Base-by-base conservation (phyloP, 2,113 vertebrate species). In the Rhinichthys klamathensis region DNA sequence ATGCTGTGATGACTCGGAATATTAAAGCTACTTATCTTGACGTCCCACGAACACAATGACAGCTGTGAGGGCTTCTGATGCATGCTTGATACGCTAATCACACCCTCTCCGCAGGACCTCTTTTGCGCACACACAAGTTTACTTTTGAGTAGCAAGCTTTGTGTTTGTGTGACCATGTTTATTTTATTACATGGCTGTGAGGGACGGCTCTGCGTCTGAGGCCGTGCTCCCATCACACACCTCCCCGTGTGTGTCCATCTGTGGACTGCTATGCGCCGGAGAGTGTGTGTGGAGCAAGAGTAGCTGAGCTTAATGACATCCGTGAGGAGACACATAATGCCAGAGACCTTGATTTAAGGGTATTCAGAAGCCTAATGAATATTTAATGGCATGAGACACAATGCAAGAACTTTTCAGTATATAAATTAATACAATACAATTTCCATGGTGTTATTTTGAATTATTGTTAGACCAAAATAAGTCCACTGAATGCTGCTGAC, bases 1-100 rank as follows among this genome's bases (percentile, higher is more conserved):
- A 87, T 69, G 58, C 86, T 76, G 89, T 87, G 13, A 82, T 88
- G 90, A 91, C 86, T 88, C 78, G 67, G 85, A 84, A 93, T 92
- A 94, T 93, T 93, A 93, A 94, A 92, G 91, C 91, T 91, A 92
- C 92, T 92, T 92, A 92, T 93, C 92, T 89, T 35, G 84, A 89
- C 70, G 60, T 79, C 86, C 80, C 81, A 86, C 81, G 80, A 89
- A 83, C 87, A 80, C 84, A 5, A 83, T 90, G 92, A 90, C 92
- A 92, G 90, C 91, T 86, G 67, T 25, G 90, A 92, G 87, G 87
- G 87, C 88, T 89, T 91, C 84, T 88, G 91, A 89, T 91, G 91
- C 88, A 91, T 92, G 90, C 90, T 92, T 90, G 90, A 92, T 91
- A 85, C 87, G 89, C 88, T 93, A 92, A 94, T 92, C 92, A 91